Evolutionary conservation across 2,888 invertebrate genomes (phyloP), one percentile per base, ranked within the genome.

Genomic region (Erebia ligea): DNA sequence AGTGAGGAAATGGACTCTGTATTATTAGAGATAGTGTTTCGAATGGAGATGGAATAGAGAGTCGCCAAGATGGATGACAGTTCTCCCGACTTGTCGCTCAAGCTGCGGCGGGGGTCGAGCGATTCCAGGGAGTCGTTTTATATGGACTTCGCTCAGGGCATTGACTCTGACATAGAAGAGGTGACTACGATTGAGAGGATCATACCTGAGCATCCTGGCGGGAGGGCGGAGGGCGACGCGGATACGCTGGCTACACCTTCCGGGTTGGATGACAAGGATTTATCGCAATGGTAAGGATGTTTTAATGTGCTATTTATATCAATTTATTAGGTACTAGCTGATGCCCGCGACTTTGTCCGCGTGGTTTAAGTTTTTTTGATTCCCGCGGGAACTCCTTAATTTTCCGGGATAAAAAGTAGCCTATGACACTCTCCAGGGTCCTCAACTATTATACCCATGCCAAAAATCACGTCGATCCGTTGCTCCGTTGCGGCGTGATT

Each of bases 131-230:
- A 97, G 88, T 97, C 97, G 69, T 97, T 97, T 87, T 97, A 97
- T 84, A 97, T 97, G 97, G 97, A 97, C 91, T 97, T 97, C 86
- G 97, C 97, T 81, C 97, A 97, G 93, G 97, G 97, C 73, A 97
- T 97, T 85, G 97, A 97, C 89, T 97, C 97, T 21, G 97, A 98
- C 85, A 97, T 97, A 81, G 97, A 97, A 86, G 97, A 97, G 89
- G 97, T 97, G 83, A 96, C 96, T 61, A 96, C 96, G 69, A 95
- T 95, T 64, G 94, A 94, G 80, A 94, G 95, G 61, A 89, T 93
- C 72, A 93, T 94, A 61, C 94, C 94, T 70, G 93, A 94, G 81
- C 91, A 94, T 76, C 92, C 88, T 73, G 92, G 86, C 0, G 92
- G 92, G 19, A 82, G 91, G 76, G 81, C 86, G 2, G 93, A 93